Evolutionary conservation across 2,113 vertebrate species (phyloP), one percentile per base, ranked within the genome.

Genomic region (Lichenostomus cassidix): DNA sequence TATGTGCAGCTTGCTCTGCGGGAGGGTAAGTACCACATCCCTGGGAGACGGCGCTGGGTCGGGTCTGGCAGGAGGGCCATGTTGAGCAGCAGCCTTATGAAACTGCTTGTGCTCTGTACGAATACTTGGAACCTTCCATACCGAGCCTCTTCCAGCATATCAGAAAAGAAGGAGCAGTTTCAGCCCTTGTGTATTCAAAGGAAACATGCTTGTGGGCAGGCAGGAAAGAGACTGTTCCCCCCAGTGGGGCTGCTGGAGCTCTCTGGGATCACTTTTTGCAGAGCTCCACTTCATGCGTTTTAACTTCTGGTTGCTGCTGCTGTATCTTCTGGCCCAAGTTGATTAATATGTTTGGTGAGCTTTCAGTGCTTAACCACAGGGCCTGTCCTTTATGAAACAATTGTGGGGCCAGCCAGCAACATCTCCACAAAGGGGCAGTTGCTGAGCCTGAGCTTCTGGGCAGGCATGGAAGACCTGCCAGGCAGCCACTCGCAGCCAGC

Each of bases 271-370:
- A 0, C 69, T 75, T 70, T 80, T 60, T 49, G 62, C 70, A 46
- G 56, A 41, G 74, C 53, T 71, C 46, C 2, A 1, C 4, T 0
- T 50, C 0, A 0, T 25, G 3, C 0, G 0, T 58, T 87, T 68
- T 31, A 44, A 75, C 52, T 74, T 70, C 68, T 89, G 74, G 5
- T 74, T 39, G 70, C 75, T 87, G 46, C 63, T 82, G 65, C n/a
- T 4, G 0, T 13, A 0, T 59, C 60, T 84, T 87, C 74, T 89
- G 55, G 82, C 12, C 33, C 25, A 17, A 27, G 75, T 1, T 67
- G 69, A 64, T 49, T 41, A 35, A 94, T 80, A 69, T 7, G 6
- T 67, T 64, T 4, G 2, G 50, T 58, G 83, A 74, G 23, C 25
- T 60, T 44, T 75, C 12, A 24, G 49, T 19, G 41, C 49, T 70